A percentile compares a stretch with the other conserved stretches of the same genome.
These are phyloP conservation scores for Platycheirus albimanus DNA, from an alignment of 2,888 invertebrate species.

Conservation along the genomic window DNA sequence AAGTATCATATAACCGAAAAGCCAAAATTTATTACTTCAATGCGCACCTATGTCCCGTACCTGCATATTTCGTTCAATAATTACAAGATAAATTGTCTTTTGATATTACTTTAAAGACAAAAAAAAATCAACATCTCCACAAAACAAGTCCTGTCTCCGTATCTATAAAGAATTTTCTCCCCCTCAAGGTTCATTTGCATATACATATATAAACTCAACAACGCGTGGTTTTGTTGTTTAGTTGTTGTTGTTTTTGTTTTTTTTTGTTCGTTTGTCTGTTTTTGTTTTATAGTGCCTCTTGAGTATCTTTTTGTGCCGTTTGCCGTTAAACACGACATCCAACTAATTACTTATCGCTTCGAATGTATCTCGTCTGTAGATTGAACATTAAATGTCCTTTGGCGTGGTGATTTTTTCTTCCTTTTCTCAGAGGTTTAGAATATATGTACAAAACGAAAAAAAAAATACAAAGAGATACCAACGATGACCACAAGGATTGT, in stretches of 20 bases:
- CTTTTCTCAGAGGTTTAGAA: conserved; percentile 30
- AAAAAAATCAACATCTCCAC: conserved; percentile 6
- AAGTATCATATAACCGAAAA: conserved; percentile 58
- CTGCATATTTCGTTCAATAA: conserved; percentile 53
- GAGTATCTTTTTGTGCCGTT: conserved; percentile 42
- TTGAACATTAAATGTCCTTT: conserved; percentile 71
- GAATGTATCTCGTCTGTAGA: conserved; percentile 73
- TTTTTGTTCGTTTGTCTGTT: too few relatives aligned
- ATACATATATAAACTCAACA: conserved; percentile 4
- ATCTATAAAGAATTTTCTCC: conserved; percentile 63
- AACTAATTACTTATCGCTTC: conserved; percentile 75
- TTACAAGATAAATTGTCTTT: conserved; percentile 69
- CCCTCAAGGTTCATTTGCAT: conserved; percentile 71
- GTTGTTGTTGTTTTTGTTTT: too few relatives aligned
- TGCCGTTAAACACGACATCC: conserved; percentile 71
- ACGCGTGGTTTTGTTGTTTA: conserved; percentile 16
- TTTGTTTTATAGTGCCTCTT: conserved; percentile 32
- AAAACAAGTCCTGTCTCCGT: conserved; percentile 28
- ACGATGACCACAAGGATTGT: conserved; percentile 55
- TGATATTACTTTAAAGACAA: conserved; percentile 55
- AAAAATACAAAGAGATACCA: not conserved
- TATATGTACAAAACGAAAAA: conserved; percentile 3
- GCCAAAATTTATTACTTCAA: conserved; percentile 41
- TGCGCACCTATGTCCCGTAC: conserved; percentile 22
- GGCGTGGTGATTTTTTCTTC: conserved; percentile 34